Evolutionary conservation across 2,888 invertebrate genomes (phyloP), one percentile per base, ranked within the genome.

Genomic region (Lydus trimaculatus): DNA sequence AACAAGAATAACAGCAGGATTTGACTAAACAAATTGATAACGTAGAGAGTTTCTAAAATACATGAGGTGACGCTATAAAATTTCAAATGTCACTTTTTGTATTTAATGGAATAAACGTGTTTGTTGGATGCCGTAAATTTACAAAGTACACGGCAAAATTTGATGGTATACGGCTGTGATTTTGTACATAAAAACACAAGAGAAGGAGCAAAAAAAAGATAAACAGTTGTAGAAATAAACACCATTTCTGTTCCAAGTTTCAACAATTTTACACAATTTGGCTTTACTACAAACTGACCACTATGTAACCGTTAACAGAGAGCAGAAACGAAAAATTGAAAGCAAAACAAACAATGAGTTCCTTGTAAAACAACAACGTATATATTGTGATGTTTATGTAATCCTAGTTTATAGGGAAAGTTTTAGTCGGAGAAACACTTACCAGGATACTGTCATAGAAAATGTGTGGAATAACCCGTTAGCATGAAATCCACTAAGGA

Each of bases 91-190:
- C 36, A 9, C 20, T 33, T 56, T n/a, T 9, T 61, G 20, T 31
- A 61, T 61, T 61, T 61, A 61, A 61, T 61, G 61, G 61, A 61
- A 61, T 28, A 20, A 61, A 43, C 33, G 61, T 61, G 61, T 61
- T 61, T 36, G 61, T 33, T 36, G 52, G 11, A 7, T 43, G 61
- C 39, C 61, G 61, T 61, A 61, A 61, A 31, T 61, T 61, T 61
- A 28, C 15, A 13, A 39, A 61, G 15, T 61, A 36, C 25, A 61
- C 15, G n/a, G 7, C 25, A 25, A 23, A 23, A 61, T 61, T 61
- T 61, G 61, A 61, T 61, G 39, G 36, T 39, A 8, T 13, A 3
- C 17, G 20, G 61, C 23, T 13, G 15, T 28, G 39, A 61, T 36
- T 61, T 28, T 2, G 28, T 61, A 61, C 23, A 61, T 3, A 28